phyloP scores from a whole-genome alignment of 2,797 vertebrate species.

The Propithecus perrieri region DNA sequence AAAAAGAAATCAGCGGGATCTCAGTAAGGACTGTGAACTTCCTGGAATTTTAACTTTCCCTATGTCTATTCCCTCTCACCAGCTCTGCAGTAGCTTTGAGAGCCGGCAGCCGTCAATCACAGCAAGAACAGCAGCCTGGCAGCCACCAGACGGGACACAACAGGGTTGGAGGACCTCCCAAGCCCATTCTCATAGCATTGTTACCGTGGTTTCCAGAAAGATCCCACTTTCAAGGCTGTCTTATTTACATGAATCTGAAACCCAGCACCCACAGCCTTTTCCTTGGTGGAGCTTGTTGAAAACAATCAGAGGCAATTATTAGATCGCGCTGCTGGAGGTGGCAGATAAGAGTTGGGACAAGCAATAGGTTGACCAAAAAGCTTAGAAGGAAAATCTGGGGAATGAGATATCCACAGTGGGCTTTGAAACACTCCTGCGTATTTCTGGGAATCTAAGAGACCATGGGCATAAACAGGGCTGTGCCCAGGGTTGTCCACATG shows the following conservation, averaged over 20 bases:
- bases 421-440: not conserved
- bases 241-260: not conserved
- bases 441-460: not conserved
- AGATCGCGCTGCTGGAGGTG: not conserved
- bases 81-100: not conserved
- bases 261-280: not conserved
- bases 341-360: not conserved
- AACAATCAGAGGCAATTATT: not conserved
- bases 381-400: not conserved
- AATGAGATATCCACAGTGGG: not conserved
- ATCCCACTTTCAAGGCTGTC: not conserved
- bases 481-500: not conserved
- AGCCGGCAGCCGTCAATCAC: not conserved
- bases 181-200: not conserved
- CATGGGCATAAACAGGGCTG: too few relatives aligned
- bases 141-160: not conserved
- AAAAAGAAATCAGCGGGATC: not conserved
- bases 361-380: not conserved
- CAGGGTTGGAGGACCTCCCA: not conserved
- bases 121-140: not conserved
- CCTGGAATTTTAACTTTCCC: not conserved
- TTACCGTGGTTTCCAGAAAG: not conserved
- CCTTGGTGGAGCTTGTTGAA: not conserved
- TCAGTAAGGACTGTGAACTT: not conserved
- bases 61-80: not conserved